These are phyloP conservation scores for Caenorhabditis drosophilae DNA, from an alignment of 2,888 invertebrate species.

Conservation along the genomic window DNA sequence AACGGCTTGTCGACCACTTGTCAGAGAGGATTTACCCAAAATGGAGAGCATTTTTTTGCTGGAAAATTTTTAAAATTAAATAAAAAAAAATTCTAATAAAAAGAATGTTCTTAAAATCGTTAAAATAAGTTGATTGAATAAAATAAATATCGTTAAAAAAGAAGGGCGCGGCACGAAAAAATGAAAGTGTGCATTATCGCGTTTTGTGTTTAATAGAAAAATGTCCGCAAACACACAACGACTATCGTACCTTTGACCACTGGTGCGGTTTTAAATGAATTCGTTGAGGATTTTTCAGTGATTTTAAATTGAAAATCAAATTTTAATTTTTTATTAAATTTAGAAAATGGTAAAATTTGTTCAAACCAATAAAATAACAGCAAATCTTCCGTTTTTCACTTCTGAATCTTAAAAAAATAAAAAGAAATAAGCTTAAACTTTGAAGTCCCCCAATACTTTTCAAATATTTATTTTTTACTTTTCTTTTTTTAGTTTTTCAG, in stretches of 20 bases:
- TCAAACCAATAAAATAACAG: no score
- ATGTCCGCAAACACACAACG: neutral
- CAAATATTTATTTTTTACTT: no score
- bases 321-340: no score
- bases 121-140: neutral
- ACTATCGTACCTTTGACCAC: neutral
- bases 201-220: neutral
- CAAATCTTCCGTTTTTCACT: no score
- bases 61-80: constrained; percentile 11
- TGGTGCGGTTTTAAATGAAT: no score
- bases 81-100: neutral
- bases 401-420: no score
- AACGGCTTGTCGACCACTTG: constrained; percentile 31
- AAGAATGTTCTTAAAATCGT: neutral
- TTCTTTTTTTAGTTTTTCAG: no score
- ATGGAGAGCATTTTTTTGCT: constrained; percentile 47
- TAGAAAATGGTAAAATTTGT: no score
- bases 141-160: neutral
- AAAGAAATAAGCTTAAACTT: no score
- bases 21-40: constrained; percentile 38
- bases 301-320: no score
- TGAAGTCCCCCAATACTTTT: no score
- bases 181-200: neutral
- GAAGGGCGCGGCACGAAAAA: constrained; percentile 2
- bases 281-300: no score